These are phyloP conservation scores for Emydocephalus ijimae DNA, from an alignment of 2,113 vertebrate species.

Conservation along the genomic window DNA sequence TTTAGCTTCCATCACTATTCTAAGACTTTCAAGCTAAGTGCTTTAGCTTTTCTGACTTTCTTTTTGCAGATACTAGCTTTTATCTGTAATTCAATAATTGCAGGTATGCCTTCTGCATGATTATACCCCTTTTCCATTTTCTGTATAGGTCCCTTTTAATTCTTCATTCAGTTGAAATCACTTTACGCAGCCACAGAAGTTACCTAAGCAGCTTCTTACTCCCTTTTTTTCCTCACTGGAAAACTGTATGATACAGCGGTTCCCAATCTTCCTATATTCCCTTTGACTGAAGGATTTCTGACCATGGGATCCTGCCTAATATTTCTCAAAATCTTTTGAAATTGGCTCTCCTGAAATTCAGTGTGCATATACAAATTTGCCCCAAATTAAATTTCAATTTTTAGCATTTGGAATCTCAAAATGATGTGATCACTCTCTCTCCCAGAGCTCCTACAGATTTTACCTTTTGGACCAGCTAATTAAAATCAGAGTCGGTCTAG, in stretches of 20 bases:
- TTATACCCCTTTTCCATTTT: neutral
- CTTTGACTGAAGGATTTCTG: neutral
- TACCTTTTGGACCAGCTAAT: neutral
- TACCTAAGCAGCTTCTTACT: neutral
- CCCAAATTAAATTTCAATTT: neutral
- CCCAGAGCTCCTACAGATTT: neutral
- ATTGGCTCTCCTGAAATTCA: neutral
- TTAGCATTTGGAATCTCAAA: neutral
- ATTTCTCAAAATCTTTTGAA: neutral
- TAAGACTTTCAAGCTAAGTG: neutral
- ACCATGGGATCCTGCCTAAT: neutral
- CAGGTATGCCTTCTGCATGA: neutral
- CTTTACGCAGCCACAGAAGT: neutral
- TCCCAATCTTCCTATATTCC: neutral
- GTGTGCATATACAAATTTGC: neutral
- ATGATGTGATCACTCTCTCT: neutral
- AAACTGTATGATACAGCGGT: neutral
- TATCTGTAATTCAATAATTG: neutral
- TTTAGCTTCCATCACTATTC: neutral
- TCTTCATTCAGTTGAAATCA: neutral
- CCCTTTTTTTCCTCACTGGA: neutral
- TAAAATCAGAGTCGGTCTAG: neutral
- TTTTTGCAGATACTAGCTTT: neutral
- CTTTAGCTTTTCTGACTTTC: neutral
- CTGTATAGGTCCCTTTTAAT: neutral